Percentiles rank a stretch among this genome's conserved stretches.
phyloP scores from a whole-genome alignment of 2,888 invertebrate species.

The Lithodes maja region DNA sequence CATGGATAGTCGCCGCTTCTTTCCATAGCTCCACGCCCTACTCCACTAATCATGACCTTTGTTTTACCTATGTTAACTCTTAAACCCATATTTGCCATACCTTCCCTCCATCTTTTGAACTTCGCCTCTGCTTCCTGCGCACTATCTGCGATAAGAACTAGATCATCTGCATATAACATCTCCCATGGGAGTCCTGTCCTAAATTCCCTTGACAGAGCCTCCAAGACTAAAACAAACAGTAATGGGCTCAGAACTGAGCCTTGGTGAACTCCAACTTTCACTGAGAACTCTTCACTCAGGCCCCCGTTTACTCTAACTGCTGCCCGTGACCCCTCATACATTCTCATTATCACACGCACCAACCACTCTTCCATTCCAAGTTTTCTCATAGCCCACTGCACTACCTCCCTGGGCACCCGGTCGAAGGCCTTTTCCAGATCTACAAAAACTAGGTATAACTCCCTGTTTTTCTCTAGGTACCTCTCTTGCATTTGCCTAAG shows the following conservation, averaged over 20 bases:
- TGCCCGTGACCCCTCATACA: too few relatives aligned
- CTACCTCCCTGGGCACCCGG: too few relatives aligned
- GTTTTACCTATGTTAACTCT: background rate
- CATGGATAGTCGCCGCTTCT: background rate
- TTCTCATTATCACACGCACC: too few relatives aligned
- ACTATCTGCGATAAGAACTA: background rate
- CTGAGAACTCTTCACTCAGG: background rate
- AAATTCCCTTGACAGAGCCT: background rate
- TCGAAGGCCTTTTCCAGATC: too few relatives aligned
- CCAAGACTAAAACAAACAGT: background rate
- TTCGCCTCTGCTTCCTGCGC: background rate
- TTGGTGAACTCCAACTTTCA: background rate
- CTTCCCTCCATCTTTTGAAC: background rate
- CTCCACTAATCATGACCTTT: background rate
- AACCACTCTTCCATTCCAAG: too few relatives aligned
- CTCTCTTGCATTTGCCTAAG: too few relatives aligned
- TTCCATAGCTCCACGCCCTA: background rate
- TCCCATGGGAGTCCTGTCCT: background rate
- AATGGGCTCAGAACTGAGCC: background rate
- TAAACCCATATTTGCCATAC: background rate
- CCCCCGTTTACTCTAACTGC: too few relatives aligned
- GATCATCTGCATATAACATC: background rate
- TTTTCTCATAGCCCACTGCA: too few relatives aligned
- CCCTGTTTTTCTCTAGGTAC: too few relatives aligned
- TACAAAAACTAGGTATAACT: too few relatives aligned